Evolutionary conservation across 30 jellyfish, hydroid and myxozoan species (phyloP).

Genomic region (Hydra vulgaris): DNA sequence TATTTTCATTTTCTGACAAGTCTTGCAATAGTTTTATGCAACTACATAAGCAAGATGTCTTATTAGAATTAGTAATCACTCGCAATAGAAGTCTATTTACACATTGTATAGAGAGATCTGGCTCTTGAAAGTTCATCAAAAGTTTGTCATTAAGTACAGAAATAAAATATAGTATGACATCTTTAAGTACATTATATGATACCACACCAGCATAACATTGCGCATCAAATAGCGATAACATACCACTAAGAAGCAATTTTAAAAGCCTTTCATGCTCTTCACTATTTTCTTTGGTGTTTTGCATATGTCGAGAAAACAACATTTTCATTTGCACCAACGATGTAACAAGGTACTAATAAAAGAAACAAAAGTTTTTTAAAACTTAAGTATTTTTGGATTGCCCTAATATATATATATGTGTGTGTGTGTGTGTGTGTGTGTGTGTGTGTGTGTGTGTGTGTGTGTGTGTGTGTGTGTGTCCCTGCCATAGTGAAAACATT

Average conservation of each 20-base stretch:
- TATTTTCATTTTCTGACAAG: conserved; percentile 16
- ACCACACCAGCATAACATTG: conserved; percentile 46
- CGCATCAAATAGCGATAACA: conserved; percentile 35
- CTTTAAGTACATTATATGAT: conserved; percentile 61
- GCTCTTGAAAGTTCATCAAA: conserved; percentile 34
- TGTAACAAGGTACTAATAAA: conserved; percentile 75
- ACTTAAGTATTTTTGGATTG: not conserved
- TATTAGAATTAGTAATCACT: conserved; percentile 59
- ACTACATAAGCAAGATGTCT: conserved; percentile 48
- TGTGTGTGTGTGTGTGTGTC: too few species aligned
- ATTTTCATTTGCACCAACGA: conserved; percentile 75
- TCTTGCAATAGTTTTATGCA: conserved; percentile 28
- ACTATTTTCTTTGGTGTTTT: conserved; percentile 18
- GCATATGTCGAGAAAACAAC: conserved; percentile 68
- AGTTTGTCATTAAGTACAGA: conserved; percentile 36
- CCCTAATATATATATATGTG: too few species aligned
- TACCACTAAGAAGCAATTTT: conserved; percentile 59
- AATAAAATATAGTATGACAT: conserved; percentile 29
- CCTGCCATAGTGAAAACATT: too few species aligned
- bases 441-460: too few species aligned
- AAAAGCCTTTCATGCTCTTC: conserved; percentile 50
- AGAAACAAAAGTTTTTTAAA: conserved; percentile 3
- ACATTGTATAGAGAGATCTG: conserved; percentile 43
- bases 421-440: too few species aligned
- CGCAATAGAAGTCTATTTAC: conserved; percentile 50